phyloP scores from a whole-genome alignment of 1,140 invertebrate genomes.

The Whitmania pigra region DNA sequence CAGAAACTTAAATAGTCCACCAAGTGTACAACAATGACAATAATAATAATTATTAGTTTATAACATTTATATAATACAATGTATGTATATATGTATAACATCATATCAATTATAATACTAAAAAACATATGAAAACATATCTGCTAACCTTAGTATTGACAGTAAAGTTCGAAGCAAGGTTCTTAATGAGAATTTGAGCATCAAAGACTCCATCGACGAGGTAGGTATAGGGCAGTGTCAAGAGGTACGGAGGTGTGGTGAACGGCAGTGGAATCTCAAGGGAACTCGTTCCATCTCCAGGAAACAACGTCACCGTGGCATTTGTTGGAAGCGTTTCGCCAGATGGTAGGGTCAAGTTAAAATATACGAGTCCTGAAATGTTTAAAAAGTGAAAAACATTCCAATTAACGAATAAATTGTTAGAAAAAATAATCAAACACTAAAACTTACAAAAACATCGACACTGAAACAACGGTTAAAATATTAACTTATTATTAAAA shows the following conservation, averaged over 20 bases:
- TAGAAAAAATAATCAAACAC: no score
- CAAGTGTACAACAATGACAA: neutral
- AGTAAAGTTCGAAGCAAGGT: constrained; percentile 26
- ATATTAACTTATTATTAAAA: no score
- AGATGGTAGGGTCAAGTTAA: constrained; percentile 16
- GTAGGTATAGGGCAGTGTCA: constrained; percentile 21
- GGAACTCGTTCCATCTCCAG: constrained; percentile 26
- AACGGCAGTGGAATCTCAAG: constrained; percentile 12
- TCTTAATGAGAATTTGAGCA: constrained; percentile 27
- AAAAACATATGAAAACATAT: no score
- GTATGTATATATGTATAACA: no score
- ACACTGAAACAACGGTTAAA: no score
- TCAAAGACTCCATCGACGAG: constrained; percentile 27
- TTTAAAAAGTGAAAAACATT: no score
- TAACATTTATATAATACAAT: no score
- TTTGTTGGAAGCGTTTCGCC: constrained; percentile 24
- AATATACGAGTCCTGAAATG: constrained; percentile 11
- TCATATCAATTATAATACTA: no score
- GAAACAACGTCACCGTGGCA: constrained; percentile 24
- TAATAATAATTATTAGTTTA: no score
- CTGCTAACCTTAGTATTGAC: constrained; percentile 24
- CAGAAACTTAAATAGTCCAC: no score
- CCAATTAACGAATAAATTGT: no score
- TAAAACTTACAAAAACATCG: no score
- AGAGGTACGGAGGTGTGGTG: neutral